These are phyloP conservation scores for Craseonycteris thonglongyai DNA, from an alignment of 2,113 vertebrate species.

Conservation along the genomic window DNA sequence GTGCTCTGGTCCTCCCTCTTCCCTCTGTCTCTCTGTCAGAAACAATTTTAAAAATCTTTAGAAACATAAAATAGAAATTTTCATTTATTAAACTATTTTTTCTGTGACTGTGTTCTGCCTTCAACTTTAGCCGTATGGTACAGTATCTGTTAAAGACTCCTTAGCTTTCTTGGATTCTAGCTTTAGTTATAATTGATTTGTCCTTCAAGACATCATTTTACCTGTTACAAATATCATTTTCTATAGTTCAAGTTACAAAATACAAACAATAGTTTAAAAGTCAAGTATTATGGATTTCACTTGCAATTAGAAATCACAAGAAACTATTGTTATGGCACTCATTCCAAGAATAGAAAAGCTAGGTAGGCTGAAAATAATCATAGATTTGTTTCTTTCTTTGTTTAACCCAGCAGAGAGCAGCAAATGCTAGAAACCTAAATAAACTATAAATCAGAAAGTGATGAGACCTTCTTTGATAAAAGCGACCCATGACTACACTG, in stretches of 20 bases:
- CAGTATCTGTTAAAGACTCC: slow-evolving; percentile 65
- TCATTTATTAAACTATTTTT: slow-evolving; percentile 68
- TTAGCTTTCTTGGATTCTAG: slow-evolving; percentile 50
- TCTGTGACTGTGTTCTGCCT: slow-evolving; percentile 64
- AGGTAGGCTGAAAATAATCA: neutral
- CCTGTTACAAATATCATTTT: slow-evolving; percentile 57
- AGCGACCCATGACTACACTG: accelerated
- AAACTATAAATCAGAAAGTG: neutral
- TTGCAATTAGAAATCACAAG: neutral
- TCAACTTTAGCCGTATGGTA: slow-evolving; percentile 74
- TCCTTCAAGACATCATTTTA: slow-evolving; percentile 48
- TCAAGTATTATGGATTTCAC: neutral
- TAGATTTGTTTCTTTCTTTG: neutral
- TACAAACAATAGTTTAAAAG: neutral
- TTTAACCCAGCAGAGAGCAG: neutral
- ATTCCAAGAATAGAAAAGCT: neutral
- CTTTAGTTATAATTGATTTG: slow-evolving; percentile 57
- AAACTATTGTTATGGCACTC: neutral
- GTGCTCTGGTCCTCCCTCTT: too few species aligned
- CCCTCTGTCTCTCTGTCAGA: too few species aligned
- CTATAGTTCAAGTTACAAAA: slow-evolving; percentile 28
- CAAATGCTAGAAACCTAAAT: neutral
- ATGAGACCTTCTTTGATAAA: neutral
- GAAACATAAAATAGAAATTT: slow-evolving; percentile 37
- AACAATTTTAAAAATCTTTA: too few species aligned